Conservation (phyloP, 2,113 vertebrate species). For the Labrus mixtus region DNA sequence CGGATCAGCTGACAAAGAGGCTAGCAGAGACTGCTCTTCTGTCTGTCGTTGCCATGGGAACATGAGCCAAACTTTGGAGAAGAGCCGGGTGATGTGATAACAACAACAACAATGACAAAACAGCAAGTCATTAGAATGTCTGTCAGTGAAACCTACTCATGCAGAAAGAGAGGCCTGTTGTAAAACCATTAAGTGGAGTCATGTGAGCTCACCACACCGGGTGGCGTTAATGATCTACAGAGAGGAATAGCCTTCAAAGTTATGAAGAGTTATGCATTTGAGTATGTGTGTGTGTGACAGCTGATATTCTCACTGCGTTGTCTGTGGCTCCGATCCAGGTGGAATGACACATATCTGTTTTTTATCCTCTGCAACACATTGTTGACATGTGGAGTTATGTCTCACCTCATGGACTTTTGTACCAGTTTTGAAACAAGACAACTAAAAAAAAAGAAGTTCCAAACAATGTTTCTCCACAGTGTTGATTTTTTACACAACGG, state of each 20-base stretch:
- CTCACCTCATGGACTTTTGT: background rate
- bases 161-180: background rate
- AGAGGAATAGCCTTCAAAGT: background rate
- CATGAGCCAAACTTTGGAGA: background rate
- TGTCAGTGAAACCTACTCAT: conserved; percentile 8
- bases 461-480: background rate
- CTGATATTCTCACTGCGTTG: background rate
- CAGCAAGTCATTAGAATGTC: conserved; percentile 6
- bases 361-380: conserved; percentile 8
- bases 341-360: background rate
- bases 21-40: background rate
- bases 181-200: conserved; percentile 22
- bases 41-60: conserved; percentile 14
- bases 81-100: background rate
- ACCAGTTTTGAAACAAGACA: background rate
- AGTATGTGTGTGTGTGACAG: background rate
- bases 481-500: background rate
- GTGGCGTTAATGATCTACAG: background rate
- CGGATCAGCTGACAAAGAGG: conserved; percentile 27
- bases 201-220: conserved; percentile 1
- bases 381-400: background rate
- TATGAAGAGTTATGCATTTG: background rate
- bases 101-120: background rate
- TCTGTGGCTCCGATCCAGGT: conserved; percentile 11
- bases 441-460: background rate